A percentile compares a stretch with the other conserved stretches of the same genome.
Conservation (phyloP, 2,113 vertebrate genomes). For the Boleophthalmus pectinirostris region DNA sequence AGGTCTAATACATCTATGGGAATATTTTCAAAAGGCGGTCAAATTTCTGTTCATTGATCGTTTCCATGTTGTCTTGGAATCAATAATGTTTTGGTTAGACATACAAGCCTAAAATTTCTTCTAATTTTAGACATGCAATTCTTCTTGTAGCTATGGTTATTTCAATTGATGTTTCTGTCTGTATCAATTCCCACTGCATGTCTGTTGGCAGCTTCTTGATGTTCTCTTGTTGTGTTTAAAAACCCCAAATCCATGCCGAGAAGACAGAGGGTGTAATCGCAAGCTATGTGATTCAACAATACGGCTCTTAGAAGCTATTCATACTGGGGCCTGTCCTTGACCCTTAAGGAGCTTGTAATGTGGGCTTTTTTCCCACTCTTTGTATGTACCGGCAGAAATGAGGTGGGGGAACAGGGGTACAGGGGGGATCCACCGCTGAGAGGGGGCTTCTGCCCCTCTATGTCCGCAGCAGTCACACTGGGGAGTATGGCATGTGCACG, state of each 20-base stretch:
- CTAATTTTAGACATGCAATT: slow-evolving; percentile 42
- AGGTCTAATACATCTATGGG: too few species aligned
- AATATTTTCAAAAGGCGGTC: too few species aligned
- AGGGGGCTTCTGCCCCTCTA: slow-evolving; percentile 67
- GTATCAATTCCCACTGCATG: slow-evolving; percentile 73
- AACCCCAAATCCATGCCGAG: slow-evolving; percentile 73
- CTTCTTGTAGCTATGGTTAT: slow-evolving; percentile 59
- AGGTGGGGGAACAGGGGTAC: slow-evolving; percentile 39
- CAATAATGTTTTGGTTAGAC: too few species aligned
- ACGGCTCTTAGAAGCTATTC: slow-evolving; percentile 78
- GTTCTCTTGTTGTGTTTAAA: slow-evolving; percentile 61
- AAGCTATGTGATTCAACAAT: slow-evolving; percentile 82
- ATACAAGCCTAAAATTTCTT: not conserved
- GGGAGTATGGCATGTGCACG: slow-evolving; percentile 43
- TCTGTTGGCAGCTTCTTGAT: slow-evolving; percentile 64
- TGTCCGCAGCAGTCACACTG: slow-evolving; percentile 72
- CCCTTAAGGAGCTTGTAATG: slow-evolving; percentile 85
- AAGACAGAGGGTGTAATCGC: slow-evolving; percentile 84
- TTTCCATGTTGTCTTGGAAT: too few species aligned
- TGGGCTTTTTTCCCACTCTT: slow-evolving; percentile 76
- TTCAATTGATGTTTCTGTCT: slow-evolving; percentile 65
- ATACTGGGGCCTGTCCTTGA: slow-evolving; percentile 80
- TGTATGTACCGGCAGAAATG: slow-evolving; percentile 70
- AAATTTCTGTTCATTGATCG: too few species aligned
- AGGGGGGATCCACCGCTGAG: slow-evolving; percentile 59